These are phyloP conservation scores for Malacoctenus gilli DNA, from an alignment of 2,797 vertebrate genomes.

Conservation along the genomic window DNA sequence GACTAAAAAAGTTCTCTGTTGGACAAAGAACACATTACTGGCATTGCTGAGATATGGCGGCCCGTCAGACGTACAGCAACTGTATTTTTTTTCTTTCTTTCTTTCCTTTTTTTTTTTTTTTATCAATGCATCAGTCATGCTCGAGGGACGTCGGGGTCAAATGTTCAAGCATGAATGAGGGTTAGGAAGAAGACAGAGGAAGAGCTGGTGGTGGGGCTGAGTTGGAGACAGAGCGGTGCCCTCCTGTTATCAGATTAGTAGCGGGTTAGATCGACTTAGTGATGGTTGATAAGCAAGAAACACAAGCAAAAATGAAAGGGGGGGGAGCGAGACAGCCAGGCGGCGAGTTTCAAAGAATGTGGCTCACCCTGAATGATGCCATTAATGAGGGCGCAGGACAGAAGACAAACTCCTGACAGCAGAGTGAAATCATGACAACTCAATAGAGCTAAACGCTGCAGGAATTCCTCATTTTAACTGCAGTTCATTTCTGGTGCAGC, in stretches of 20 bases:
- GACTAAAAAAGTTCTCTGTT: constrained; percentile 43
- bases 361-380: constrained; percentile 6
- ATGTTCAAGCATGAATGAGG: constrained; percentile 71
- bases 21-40: constrained; percentile 62
- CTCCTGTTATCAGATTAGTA: constrained; percentile 77
- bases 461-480: constrained; percentile 2
- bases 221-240: constrained; percentile 77
- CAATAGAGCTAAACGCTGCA: too few species aligned
- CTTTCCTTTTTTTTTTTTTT: constrained; percentile 54
- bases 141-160: constrained; percentile 61
- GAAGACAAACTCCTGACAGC: constrained; percentile 3
- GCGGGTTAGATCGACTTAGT: constrained; percentile 65
- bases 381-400: constrained; percentile 22
- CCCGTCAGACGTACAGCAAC: constrained; percentile 54
- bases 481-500: constrained; percentile 20
- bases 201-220: constrained; percentile 49
- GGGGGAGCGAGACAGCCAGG: constrained; percentile 54
- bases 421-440: constrained; percentile 24
- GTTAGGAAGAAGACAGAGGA: constrained; percentile 56
- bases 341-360: constrained; percentile 40
- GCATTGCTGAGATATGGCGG: constrained; percentile 65
- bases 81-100: constrained; percentile 36
- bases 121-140: constrained; percentile 70
- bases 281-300: constrained; percentile 73
- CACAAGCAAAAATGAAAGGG: constrained; percentile 70